Conservation (phyloP, 2,797 vertebrate species). For the Gastrophryne carolinensis region DNA sequence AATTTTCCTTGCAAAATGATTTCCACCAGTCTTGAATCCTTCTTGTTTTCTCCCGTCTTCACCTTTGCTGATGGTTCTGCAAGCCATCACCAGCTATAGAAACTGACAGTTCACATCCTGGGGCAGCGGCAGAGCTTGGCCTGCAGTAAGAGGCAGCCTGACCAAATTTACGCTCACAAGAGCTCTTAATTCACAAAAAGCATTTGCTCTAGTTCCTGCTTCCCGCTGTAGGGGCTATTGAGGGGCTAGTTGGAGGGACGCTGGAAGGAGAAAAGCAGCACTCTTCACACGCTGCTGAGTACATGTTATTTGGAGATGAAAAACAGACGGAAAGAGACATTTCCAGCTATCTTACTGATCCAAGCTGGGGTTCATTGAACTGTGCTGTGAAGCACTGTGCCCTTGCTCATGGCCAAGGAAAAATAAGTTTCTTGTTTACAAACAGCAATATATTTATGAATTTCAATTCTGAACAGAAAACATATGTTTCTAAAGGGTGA, state of each 20-base stretch:
- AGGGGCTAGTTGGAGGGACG: slow-evolving; percentile 64
- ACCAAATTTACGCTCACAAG: slow-evolving; percentile 79
- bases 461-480: neutral
- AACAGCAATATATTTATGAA: slow-evolving; percentile 32
- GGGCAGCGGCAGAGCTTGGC: slow-evolving; percentile 85
- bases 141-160: slow-evolving; percentile 88
- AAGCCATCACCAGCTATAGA: slow-evolving; percentile 90
- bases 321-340: slow-evolving; percentile 80
- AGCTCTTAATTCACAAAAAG: slow-evolving; percentile 94
- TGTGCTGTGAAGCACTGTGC: slow-evolving; percentile 70
- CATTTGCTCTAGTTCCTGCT: slow-evolving; percentile 97
- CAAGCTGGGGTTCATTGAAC: slow-evolving; percentile 71
- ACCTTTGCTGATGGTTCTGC: slow-evolving; percentile 94
- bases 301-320: slow-evolving; percentile 73
- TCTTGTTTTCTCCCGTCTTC: slow-evolving; percentile 85
- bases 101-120: slow-evolving; percentile 98
- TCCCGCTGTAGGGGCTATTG: slow-evolving; percentile 81
- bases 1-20: slow-evolving; percentile 79
- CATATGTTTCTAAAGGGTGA: neutral
- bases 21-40: slow-evolving; percentile 78
- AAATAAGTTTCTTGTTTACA: slow-evolving; percentile 58
- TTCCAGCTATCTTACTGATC: slow-evolving; percentile 75
- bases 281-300: slow-evolving; percentile 86
- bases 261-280: slow-evolving; percentile 69
- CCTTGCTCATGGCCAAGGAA: slow-evolving; percentile 60